Percentiles rank a stretch among this genome's conserved stretches.
Conservation (phyloP, 2,888 invertebrate genomes). For the Lasioglossum vierecki region DNA sequence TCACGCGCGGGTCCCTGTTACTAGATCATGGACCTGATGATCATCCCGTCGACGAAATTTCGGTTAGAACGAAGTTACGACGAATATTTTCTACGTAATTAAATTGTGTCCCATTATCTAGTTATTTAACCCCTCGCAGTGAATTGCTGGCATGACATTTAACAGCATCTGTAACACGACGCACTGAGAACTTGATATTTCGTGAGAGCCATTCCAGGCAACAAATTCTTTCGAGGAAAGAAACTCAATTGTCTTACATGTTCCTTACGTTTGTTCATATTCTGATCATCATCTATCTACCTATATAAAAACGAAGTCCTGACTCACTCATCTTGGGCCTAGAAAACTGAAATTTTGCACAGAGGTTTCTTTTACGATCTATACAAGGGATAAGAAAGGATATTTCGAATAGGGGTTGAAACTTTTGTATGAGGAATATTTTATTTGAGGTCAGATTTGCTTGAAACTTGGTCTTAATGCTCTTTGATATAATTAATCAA, state of each 20-base stretch:
- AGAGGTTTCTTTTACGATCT: too few species aligned
- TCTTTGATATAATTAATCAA: too few species aligned
- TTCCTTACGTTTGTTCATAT: too few species aligned
- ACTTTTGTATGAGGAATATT: too few species aligned
- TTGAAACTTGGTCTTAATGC: too few species aligned
- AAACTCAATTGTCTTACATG: not conserved
- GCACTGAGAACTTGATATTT: not conserved
- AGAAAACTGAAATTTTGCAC: too few species aligned
- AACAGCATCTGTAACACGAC: not conserved
- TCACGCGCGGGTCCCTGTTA: not conserved
- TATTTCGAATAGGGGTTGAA: too few species aligned
- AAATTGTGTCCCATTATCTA: not conserved
- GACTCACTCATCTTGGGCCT: too few species aligned
- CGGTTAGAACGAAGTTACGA: not conserved
- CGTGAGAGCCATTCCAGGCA: not conserved
- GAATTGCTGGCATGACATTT: not conserved
- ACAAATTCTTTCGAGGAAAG: not conserved
- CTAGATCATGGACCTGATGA: constrained; percentile 1
- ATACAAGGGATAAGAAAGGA: too few species aligned
- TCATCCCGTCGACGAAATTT: not conserved
- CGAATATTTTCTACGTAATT: not conserved
- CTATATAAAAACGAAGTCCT: too few species aligned
- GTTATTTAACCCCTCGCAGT: not conserved
- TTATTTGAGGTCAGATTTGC: too few species aligned
- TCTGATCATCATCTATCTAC: too few species aligned